phyloP scores from a whole-genome alignment of 2,113 vertebrate species.

The Corythoichthys intestinalis region DNA sequence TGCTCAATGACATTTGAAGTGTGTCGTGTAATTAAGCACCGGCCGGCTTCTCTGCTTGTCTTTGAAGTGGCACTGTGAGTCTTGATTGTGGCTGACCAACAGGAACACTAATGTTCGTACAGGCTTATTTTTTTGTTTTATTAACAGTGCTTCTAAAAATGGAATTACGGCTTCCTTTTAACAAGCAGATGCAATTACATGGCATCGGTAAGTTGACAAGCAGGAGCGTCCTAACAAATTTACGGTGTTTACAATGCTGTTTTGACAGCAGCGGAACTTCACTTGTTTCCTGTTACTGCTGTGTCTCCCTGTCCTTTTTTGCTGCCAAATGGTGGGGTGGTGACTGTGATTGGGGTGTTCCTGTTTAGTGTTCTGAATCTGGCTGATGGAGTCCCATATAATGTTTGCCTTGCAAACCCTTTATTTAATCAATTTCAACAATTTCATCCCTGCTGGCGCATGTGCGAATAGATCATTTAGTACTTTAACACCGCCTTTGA shows the following conservation, averaged over 20 bases:
- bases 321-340: neutral
- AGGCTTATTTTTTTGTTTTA: neutral
- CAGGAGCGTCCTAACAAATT: neutral
- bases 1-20: neutral
- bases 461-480: too few relatives aligned
- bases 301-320: neutral
- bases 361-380: neutral
- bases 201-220: neutral
- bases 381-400: too few relatives aligned
- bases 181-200: neutral
- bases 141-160: neutral
- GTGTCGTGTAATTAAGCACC: neutral
- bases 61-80: neutral
- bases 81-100: neutral
- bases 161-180: neutral
- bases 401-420: too few relatives aligned
- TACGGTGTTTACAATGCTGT: neutral
- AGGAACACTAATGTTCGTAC: neutral
- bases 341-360: neutral
- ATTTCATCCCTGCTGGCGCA: too few relatives aligned
- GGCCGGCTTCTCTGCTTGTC: neutral
- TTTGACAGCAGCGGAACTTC: neutral
- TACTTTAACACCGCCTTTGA: too few relatives aligned
- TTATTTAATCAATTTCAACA: too few relatives aligned
- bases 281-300: neutral